These are phyloP conservation scores for Brachionus manjavacas DNA, from an alignment of 1,140 invertebrate genomes.

Conservation along the genomic window DNA sequence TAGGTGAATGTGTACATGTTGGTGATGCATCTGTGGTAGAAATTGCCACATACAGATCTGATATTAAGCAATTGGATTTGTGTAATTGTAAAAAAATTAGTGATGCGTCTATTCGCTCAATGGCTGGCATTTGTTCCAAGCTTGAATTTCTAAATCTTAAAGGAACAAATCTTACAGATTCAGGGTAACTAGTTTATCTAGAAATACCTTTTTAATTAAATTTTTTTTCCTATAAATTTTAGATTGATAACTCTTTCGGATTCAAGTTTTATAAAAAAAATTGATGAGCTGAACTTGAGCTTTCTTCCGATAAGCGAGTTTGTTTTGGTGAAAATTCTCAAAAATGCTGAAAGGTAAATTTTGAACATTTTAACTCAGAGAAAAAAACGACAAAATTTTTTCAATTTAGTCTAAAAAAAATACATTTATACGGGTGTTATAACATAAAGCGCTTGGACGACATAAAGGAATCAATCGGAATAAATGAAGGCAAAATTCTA, in stretches of 20 bases:
- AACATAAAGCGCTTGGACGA: slow-evolving; percentile 5
- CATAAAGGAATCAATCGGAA: background rate
- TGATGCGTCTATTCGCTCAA: background rate
- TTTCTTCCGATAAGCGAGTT: slow-evolving; percentile 12
- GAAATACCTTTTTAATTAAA: background rate
- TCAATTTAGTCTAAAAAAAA: background rate
- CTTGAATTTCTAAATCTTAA: slow-evolving; percentile 26
- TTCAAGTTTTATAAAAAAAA: slow-evolving; percentile 10
- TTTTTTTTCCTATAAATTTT: background rate
- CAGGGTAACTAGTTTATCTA: background rate
- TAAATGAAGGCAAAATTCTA: background rate
- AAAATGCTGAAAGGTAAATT: slow-evolving; percentile 5
- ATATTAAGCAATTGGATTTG: slow-evolving; percentile 12
- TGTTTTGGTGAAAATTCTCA: slow-evolving; percentile 1
- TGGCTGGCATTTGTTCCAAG: background rate
- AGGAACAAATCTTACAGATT: slow-evolving; percentile 16
- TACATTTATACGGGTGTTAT: slow-evolving; percentile 27
- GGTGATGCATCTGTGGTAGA: slow-evolving; percentile 18
- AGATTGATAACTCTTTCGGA: background rate
- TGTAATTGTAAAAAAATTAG: slow-evolving; percentile 34
- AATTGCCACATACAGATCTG: slow-evolving; percentile 17
- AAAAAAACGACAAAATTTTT: no score
- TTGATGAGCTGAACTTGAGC: slow-evolving; percentile 28
- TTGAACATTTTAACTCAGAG: no score
- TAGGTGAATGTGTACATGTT: slow-evolving; percentile 37